Base-by-base conservation (phyloP, 2,888 invertebrate genomes). In the Epiblema foenella region DNA sequence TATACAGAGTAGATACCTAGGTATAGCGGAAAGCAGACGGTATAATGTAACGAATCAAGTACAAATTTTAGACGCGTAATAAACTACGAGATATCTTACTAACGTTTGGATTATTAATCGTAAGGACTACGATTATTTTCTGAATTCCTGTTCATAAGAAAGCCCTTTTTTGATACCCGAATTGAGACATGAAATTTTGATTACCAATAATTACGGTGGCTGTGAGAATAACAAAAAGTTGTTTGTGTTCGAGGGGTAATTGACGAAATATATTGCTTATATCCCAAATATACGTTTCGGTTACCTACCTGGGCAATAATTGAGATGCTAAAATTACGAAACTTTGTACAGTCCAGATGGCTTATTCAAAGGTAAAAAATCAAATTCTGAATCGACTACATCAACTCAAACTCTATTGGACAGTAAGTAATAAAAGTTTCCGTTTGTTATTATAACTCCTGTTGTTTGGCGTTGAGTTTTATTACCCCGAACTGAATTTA, bases 401-500 rank as follows among this genome's bases (percentile, higher is more conserved):
- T 20, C 5, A 57, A 49, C 49, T 39, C 8, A 20, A 56, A 49
- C 57, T 59, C 20, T 54, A 62, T 69, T 39, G 24, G 42, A 69
- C 59, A 65, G 65, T 46, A 68, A 68, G 66, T 69, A 18, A 76
- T 76, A 78, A 77, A 78, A 77, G 75, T 75, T 76, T 77, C 73
- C 77, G 77, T 77, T 79, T 81, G 79, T 80, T 78, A 77, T 76
- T 75, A 75, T 77, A 81, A 77, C 76, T 77, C 77, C 77, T 78
- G 83, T 83, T 80, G 81, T 81, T 85, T 80, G 77, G 74, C 74
- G 74, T 69, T 73, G 78, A 75, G 77, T 82, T 85, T 85, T 81
- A 85, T 81, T 84, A 85, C 78, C 81, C 83, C 81, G 81, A 85
- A 85, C 84, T 81, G 81, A 85, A 87, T 88, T 85, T 84, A 81